phyloP scores from a whole-genome alignment of 2,113 vertebrate genomes.

The Catagonus wagneri region DNA sequence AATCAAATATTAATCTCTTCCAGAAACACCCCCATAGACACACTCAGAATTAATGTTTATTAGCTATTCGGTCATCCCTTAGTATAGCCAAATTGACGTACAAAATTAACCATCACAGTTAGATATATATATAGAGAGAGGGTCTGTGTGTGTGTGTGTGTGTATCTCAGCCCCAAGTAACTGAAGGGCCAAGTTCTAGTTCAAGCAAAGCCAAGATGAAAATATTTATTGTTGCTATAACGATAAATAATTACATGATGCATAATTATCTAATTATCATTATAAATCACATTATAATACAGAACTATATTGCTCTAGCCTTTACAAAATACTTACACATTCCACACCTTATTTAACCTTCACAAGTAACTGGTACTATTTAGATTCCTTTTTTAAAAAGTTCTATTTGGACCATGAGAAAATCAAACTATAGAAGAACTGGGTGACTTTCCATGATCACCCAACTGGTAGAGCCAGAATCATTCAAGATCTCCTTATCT shows the following conservation, averaged over 20 bases:
- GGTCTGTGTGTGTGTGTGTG: neutral
- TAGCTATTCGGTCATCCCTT: neutral
- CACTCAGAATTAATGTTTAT: neutral
- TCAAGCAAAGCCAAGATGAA: neutral
- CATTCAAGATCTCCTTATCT: neutral
- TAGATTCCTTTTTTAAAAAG: neutral
- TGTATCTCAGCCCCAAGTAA: neutral
- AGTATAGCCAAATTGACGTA: neutral
- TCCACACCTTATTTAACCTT: neutral
- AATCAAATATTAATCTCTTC: neutral
- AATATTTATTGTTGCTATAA: neutral
- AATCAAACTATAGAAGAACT: neutral
- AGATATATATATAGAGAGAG: neutral
- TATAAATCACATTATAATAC: neutral
- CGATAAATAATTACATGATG: neutral
- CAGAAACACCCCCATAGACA: neutral
- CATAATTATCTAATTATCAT: neutral
- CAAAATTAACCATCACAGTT: neutral
- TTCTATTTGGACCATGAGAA: neutral
- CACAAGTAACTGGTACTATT: neutral
- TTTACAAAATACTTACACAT: constrained; percentile 1
- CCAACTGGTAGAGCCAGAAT: neutral
- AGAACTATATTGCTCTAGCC: neutral
- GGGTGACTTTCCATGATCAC: neutral
- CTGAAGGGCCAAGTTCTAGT: neutral